Evolutionary conservation across 2,113 vertebrate species (phyloP), one percentile per base, ranked within the genome.

Genomic region (Protobothrops mucrosquamatus): DNA sequence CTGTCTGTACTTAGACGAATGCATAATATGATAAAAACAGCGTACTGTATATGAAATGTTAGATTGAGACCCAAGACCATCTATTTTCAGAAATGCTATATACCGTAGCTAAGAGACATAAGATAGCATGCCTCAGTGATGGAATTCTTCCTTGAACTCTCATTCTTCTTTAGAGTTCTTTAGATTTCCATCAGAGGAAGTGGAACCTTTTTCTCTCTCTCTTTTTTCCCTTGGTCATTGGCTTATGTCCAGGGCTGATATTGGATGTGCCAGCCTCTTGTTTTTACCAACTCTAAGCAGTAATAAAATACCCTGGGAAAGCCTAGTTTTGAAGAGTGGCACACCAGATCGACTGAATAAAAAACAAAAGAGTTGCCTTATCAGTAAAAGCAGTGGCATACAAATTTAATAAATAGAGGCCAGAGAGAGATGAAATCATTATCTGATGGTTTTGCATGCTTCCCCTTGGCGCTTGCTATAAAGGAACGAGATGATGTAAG

Each of bases 101-200:
- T 34, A 51, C 1, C 8, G 8, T 51, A 43, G n/a, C 23, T 64
- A 18, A 61, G 54, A 24, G n/a, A 85, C 2, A 0, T 85, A 23
- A 51, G 6, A 0, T 39, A 22, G 86, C 34, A 5, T 57, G 26
- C 88, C 5, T 1, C 86, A 64, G 15, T 92, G 55, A 59, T 26
- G 14, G 64, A 88, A 74, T 85, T 91, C 85, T 93, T 91, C 55
- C 85, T 85, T 92, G 91, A 94, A 93, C 89, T 29, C 91, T 69
- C 26, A 6, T 57, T 94, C 34, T 87, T 88, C 24, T 46, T 48
- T 59, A 34, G 3, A 22, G 56, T 87, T 85, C 55, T 93, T 29
- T 9, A 29, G 90, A 87, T 92, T 95, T 93, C 74, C 94, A 92
- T 92, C 90, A 92, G 93, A 91, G 94, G 94, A 94, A 93, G 94